These are phyloP conservation scores for Athripsodes cinereus DNA, from an alignment of 2,888 invertebrate species.

Conservation along the genomic window DNA sequence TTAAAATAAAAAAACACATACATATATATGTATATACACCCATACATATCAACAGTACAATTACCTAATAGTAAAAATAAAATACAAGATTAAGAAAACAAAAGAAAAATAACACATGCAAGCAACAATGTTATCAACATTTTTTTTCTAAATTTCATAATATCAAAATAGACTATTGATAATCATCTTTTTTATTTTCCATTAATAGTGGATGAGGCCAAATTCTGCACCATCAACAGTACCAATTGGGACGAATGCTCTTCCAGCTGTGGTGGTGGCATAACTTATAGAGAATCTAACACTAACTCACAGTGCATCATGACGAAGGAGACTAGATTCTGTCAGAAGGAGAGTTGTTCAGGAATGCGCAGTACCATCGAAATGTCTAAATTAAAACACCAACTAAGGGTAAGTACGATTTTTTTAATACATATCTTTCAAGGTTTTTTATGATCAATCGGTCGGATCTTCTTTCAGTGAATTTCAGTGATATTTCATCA, in stretches of 20 bases:
- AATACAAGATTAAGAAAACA: too few relatives aligned
- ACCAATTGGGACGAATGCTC: not conserved
- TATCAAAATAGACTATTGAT: too few relatives aligned
- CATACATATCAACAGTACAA: too few relatives aligned
- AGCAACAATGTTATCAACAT: too few relatives aligned
- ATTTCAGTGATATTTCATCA: too few relatives aligned
- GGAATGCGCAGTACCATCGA: not conserved
- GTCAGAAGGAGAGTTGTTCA: not conserved
- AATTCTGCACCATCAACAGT: not conserved
- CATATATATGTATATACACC: too few relatives aligned
- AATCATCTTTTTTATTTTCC: not conserved
- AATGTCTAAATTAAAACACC: not conserved
- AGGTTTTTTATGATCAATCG: too few relatives aligned
- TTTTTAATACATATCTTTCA: not conserved
- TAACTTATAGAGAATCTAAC: not conserved
- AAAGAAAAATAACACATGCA: too few relatives aligned
- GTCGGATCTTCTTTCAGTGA: too few relatives aligned
- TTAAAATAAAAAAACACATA: too few relatives aligned
- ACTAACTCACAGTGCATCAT: not conserved
- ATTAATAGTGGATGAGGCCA: not conserved
- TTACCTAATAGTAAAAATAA: too few relatives aligned
- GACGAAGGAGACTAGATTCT: not conserved
- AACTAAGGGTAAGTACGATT: not conserved
- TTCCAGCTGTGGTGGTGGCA: not conserved
- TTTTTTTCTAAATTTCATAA: too few relatives aligned